Conservation (phyloP, 2,797 vertebrate genomes). For the Sciaenops ocellatus region DNA sequence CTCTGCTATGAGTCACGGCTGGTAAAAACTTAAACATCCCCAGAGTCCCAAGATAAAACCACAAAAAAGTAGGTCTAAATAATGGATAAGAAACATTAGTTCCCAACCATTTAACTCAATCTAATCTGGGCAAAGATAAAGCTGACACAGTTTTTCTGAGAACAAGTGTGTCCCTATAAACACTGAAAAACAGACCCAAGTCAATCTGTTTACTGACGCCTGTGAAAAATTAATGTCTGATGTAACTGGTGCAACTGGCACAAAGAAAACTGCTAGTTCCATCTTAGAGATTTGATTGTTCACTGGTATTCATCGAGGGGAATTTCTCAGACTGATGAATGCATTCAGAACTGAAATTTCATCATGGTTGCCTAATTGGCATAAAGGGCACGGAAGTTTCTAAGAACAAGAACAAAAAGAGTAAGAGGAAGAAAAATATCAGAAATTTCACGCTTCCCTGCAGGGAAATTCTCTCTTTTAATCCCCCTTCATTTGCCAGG, state of each 20-base stretch:
- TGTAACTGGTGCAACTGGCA: neutral
- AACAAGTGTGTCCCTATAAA: slow-evolving; percentile 6
- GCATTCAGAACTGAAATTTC: slow-evolving; percentile 1
- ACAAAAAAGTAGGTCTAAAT: neutral
- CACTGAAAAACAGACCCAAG: neutral
- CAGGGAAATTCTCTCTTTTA: neutral
- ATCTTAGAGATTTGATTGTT: neutral
- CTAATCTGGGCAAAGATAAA: slow-evolving; percentile 7
- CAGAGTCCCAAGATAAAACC: neutral
- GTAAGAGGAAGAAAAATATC: neutral
- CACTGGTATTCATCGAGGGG: neutral
- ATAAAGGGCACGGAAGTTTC: neutral
- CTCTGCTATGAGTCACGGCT: neutral
- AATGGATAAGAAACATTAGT: neutral
- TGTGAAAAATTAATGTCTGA: neutral
- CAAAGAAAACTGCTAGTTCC: neutral
- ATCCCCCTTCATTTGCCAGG: neutral
- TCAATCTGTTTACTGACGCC: neutral
- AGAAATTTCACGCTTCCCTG: neutral
- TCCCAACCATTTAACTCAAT: slow-evolving; percentile 2
- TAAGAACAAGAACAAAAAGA: neutral
- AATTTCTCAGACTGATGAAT: slow-evolving; percentile 6
- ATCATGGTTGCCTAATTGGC: neutral
- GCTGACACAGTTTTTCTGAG: neutral
- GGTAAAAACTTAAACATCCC: neutral